phyloP scores from a whole-genome alignment of 2,888 invertebrate species.

The Chromoteleia sp. region DNA sequence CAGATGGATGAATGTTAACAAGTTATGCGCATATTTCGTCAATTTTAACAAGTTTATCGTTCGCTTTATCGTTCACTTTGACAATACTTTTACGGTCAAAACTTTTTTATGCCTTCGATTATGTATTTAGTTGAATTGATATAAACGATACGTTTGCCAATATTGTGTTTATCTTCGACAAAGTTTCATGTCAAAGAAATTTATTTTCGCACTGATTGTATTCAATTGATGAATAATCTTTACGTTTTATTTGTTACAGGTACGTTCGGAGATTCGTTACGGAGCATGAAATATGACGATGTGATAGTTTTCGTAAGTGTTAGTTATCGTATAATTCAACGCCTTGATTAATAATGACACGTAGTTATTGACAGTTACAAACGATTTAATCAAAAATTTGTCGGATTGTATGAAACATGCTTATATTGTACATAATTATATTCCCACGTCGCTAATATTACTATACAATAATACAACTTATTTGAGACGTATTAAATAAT shows the following conservation, averaged over 20 bases:
- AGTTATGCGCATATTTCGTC: constrained; percentile 64
- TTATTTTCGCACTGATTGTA: constrained; percentile 1
- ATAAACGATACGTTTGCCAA: constrained; percentile 32
- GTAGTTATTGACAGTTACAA: no score
- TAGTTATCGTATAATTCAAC: neutral
- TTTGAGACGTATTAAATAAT: no score
- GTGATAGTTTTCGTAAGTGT: constrained; percentile 26
- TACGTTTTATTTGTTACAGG: constrained; percentile 41
- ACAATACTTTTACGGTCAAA: constrained; percentile 51
- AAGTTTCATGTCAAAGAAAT: constrained; percentile 9
- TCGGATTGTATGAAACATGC: no score
- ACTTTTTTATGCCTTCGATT: constrained; percentile 53
- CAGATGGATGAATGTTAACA: constrained; percentile 61
- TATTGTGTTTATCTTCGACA: constrained; percentile 38
- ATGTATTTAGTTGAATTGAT: constrained; percentile 48
- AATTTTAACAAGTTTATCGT: constrained; percentile 44
- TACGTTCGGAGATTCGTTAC: constrained; percentile 11
- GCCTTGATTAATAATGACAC: neutral
- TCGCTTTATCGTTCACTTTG: constrained; percentile 40
- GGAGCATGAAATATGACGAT: neutral
- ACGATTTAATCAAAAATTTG: no score
- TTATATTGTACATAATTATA: no score
- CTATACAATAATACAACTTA: no score
- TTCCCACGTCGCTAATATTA: no score
- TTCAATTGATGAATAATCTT: constrained; percentile 4